Evolutionary conservation across 2,888 invertebrate genomes (phyloP).

Genomic region (Melikaiella ostensackeni): DNA sequence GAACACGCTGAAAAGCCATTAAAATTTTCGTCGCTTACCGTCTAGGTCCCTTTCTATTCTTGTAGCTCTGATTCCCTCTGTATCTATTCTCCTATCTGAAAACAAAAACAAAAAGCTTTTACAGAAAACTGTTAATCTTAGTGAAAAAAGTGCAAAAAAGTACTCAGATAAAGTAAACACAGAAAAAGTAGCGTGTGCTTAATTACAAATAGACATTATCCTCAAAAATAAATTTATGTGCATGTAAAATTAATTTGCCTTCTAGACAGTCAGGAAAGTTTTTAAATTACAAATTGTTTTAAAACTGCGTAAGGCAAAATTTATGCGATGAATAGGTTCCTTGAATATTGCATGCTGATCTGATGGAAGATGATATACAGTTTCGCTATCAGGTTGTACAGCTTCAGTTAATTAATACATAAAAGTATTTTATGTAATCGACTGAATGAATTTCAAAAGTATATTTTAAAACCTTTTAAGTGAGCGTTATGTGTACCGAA

Average conservation of each 20-base stretch:
- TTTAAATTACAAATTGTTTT: background rate
- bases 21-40: conserved; percentile 63
- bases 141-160: background rate
- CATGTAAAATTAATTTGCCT: background rate
- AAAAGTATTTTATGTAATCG: too few relatives aligned
- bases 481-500: too few relatives aligned
- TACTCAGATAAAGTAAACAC: background rate
- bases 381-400: background rate
- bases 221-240: conserved; percentile 6
- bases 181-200: background rate
- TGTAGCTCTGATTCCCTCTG: conserved; percentile 58
- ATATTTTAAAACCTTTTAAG: too few relatives aligned
- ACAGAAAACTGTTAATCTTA: background rate
- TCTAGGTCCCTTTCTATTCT: conserved; percentile 70
- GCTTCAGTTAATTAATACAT: background rate
- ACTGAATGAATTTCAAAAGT: too few relatives aligned
- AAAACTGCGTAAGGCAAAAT: background rate
- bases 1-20: conserved; percentile 42
- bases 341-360: background rate
- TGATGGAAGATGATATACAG: background rate
- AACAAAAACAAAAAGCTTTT: conserved; percentile 24
- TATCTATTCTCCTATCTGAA: conserved; percentile 58
- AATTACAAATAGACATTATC: background rate
- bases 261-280: background rate
- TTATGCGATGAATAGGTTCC: background rate